These are phyloP conservation scores for Tenthredo distinguenda DNA, from an alignment of 2,888 invertebrate species.

Conservation along the genomic window DNA sequence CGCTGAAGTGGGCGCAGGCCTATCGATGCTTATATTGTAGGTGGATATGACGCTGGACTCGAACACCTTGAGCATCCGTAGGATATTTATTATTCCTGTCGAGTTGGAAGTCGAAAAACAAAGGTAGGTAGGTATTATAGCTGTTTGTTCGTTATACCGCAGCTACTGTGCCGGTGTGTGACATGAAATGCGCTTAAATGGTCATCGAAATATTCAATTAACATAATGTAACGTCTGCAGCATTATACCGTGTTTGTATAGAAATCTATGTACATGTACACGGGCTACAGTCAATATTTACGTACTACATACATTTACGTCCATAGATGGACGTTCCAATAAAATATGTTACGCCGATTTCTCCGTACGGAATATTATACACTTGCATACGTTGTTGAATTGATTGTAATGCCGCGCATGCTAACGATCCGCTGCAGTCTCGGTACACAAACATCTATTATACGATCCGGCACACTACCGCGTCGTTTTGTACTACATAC, in stretches of 20 bases:
- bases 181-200: not conserved
- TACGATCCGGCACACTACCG: not conserved
- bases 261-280: not conserved
- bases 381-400: not conserved
- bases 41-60: not conserved
- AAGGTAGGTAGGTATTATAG: not conserved
- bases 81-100: constrained; percentile 20
- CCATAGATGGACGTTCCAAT: not conserved
- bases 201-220: constrained; percentile 29
- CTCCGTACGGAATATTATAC: not conserved
- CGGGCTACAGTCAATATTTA: not conserved
- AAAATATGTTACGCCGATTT: constrained; percentile 12
- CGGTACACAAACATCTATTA: not conserved
- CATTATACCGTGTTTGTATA: not conserved
- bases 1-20: constrained; percentile 26
- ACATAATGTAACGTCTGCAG: not conserved
- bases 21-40: not conserved
- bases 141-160: not conserved
- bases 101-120: constrained; percentile 4
- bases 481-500: not conserved
- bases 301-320: not conserved
- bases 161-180: not conserved
- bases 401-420: not conserved
- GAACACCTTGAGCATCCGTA: constrained; percentile 5
- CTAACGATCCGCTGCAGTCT: not conserved